A percentile compares a stretch with the other conserved stretches of the same genome.
Conservation (phyloP, 2,797 vertebrate species). For the Labeo calbasu region DNA sequence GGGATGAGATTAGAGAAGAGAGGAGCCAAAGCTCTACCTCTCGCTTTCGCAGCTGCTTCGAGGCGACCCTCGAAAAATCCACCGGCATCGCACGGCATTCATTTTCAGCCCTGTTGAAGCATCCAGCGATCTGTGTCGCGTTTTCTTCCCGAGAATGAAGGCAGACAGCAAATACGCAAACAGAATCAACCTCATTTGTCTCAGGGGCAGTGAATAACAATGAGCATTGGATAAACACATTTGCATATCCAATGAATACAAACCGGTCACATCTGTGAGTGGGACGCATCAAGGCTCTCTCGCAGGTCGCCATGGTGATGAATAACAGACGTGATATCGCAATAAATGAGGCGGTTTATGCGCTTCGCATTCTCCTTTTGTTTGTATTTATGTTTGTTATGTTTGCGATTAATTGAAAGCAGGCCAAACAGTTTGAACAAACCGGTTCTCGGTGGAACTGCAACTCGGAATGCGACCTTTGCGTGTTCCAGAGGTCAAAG, state of each 20-base stretch:
- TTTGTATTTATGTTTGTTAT: conserved; percentile 44
- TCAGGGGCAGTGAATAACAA: conserved; percentile 58
- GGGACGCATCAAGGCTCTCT: conserved; percentile 58
- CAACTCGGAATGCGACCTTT: conserved; percentile 19
- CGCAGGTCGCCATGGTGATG: conserved; percentile 63
- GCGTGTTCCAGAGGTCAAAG: conserved; percentile 20
- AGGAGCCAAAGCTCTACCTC: conserved; percentile 47
- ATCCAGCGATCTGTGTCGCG: neutral
- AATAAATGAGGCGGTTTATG: conserved; percentile 57
- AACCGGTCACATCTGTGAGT: conserved; percentile 66
- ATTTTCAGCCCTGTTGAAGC: conserved; percentile 9
- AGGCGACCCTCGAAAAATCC: conserved; percentile 10
- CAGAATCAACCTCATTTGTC: conserved; percentile 39
- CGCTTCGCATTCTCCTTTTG: conserved; percentile 8
- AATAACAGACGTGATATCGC: conserved; percentile 53
- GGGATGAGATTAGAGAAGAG: conserved; percentile 53
- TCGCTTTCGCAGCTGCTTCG: conserved; percentile 42
- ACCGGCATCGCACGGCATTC: neutral
- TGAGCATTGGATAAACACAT: conserved; percentile 56
- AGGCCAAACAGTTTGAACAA: conserved; percentile 37
- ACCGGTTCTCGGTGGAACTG: neutral
- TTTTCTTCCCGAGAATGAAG: neutral
- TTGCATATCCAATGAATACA: conserved; percentile 63
- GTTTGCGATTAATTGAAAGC: conserved; percentile 49
- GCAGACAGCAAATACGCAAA: conserved; percentile 14